These are phyloP conservation scores for Rhea americana DNA, from an alignment of 2,113 vertebrate species.

Conservation along the genomic window DNA sequence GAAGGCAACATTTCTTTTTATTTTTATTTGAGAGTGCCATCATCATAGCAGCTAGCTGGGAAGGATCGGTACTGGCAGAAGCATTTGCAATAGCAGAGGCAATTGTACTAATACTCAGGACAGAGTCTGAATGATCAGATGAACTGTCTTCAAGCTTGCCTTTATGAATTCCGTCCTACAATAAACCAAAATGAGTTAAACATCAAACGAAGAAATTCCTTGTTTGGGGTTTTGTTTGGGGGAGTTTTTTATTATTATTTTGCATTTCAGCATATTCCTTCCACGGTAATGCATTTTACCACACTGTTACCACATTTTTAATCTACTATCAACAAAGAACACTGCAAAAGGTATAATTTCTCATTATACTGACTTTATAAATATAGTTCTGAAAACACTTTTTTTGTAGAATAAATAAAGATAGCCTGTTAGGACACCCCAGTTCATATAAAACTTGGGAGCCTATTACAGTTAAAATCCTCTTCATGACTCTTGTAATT, in stretches of 20 bases:
- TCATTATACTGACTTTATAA: not conserved
- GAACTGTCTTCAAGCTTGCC: not conserved
- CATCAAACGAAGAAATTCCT: not conserved
- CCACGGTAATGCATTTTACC: not conserved
- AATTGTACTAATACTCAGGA: slow-evolving; percentile 93
- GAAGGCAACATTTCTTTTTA: slow-evolving; percentile 33
- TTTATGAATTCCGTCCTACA: slow-evolving; percentile 55
- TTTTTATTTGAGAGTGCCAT: slow-evolving; percentile 85
- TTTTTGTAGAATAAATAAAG: not conserved
- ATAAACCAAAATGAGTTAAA: not conserved
- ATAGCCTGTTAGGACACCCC: not conserved
- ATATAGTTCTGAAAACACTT: too few relatives aligned
- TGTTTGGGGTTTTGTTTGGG: not conserved
- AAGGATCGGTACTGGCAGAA: slow-evolving; percentile 88
- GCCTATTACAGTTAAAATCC: not conserved
- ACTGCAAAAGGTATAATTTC: not conserved
- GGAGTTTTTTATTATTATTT: not conserved
- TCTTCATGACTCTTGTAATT: not conserved
- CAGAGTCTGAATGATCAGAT: slow-evolving; percentile 54
- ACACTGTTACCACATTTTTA: not conserved
- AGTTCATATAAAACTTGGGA: not conserved
- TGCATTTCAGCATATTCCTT: not conserved
- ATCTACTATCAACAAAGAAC: not conserved
- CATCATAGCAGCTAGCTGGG: slow-evolving; percentile 92
- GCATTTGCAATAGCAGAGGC: slow-evolving; percentile 91